Conservation (phyloP, 2,888 invertebrate species). For the Sepioteuthis lessoniana region DNA sequence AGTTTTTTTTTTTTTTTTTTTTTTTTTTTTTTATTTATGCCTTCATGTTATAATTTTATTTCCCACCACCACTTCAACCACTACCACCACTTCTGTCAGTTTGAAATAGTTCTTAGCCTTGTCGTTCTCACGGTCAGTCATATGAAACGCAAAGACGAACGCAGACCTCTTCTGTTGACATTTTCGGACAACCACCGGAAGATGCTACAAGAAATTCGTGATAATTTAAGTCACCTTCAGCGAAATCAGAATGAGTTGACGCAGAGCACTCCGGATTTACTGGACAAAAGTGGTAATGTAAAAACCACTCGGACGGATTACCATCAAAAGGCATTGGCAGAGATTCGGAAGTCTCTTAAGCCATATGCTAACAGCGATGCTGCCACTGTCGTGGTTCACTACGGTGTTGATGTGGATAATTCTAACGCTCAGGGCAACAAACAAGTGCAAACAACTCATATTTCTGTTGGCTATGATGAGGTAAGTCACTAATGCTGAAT, state of each 20-base stretch:
- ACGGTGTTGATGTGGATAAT: constrained; percentile 48
- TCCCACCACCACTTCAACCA: not conserved
- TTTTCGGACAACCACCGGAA: constrained; percentile 67
- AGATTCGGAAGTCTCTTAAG: constrained; percentile 87
- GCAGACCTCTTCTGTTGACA: constrained; percentile 62
- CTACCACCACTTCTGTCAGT: not conserved
- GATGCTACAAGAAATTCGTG: constrained; percentile 68
- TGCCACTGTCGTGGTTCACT: constrained; percentile 51
- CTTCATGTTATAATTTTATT: not conserved
- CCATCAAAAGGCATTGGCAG: constrained; percentile 89
- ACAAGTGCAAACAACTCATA: constrained; percentile 54
- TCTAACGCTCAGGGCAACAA: constrained; percentile 49
- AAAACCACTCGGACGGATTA: constrained; percentile 75
- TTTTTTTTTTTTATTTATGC: not conserved
- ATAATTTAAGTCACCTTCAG: constrained; percentile 66
- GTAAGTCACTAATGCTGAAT: constrained; percentile 50
- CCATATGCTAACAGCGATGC: constrained; percentile 83
- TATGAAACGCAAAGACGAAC: constrained; percentile 58
- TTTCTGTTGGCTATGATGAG: constrained; percentile 58
- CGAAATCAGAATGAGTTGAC: constrained; percentile 57
- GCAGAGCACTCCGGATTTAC: constrained; percentile 59
- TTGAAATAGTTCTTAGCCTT: not conserved
- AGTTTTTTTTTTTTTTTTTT: not conserved
- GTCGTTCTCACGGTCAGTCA: not conserved
- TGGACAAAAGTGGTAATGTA: constrained; percentile 52